phyloP scores from a whole-genome alignment of 2,888 invertebrate species.

The Oxycera nigricornis region DNA sequence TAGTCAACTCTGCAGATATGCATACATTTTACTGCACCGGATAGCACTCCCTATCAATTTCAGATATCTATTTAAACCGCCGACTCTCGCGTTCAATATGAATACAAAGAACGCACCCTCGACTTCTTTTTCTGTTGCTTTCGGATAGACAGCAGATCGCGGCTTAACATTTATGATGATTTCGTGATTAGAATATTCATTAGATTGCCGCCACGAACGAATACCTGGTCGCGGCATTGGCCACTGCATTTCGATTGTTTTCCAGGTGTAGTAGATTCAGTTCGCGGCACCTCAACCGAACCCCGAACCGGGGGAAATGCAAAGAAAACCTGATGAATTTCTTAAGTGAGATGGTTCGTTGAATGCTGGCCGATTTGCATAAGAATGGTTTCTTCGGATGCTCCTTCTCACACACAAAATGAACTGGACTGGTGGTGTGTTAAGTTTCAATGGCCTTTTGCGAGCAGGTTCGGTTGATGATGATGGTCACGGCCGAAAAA shows the following conservation, averaged over 20 bases:
- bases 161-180: constrained; percentile 25
- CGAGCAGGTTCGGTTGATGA: neutral
- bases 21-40: too few species aligned
- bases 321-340: constrained; percentile 20
- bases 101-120: too few species aligned
- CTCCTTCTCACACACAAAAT: too few species aligned
- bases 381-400: neutral
- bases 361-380: neutral
- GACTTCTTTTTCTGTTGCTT: too few species aligned
- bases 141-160: too few species aligned
- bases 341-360: neutral
- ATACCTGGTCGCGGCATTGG: neutral
- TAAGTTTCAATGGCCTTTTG: neutral
- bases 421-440: too few species aligned
- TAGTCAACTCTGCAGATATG: too few species aligned
- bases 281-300: neutral
- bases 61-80: too few species aligned
- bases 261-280: neutral
- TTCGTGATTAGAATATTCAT: constrained; percentile 30
- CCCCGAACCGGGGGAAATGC: neutral
- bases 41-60: too few species aligned
- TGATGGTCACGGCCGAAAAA: neutral
- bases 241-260: constrained; percentile 5
- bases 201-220: neutral
- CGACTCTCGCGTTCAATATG: too few species aligned